These are phyloP conservation scores for Parasteatoda tepidariorum DNA, from an alignment of 1,140 invertebrate genomes.

Conservation along the genomic window DNA sequence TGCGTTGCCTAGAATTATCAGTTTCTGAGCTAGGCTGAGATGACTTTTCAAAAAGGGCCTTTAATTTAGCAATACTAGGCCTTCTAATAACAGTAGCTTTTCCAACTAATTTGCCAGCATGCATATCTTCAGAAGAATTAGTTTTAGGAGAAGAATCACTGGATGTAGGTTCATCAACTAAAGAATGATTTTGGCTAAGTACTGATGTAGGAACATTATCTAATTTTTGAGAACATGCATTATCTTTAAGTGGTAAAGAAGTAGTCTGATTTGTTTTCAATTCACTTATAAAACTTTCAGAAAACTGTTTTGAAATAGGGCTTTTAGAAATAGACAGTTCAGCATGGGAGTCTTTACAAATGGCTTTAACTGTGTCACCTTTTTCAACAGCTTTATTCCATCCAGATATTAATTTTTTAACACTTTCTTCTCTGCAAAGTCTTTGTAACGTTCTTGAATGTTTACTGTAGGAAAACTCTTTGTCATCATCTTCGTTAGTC, in stretches of 20 bases:
- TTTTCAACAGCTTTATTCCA: constrained; percentile 58
- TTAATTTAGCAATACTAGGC: constrained; percentile 71
- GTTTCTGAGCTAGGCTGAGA: constrained; percentile 9
- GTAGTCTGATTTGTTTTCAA: neutral
- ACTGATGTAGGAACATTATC: neutral
- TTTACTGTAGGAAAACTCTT: constrained; percentile 12
- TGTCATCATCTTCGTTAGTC: constrained; percentile 8
- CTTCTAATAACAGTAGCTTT: constrained; percentile 67
- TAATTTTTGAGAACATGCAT: neutral
- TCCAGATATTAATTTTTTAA: constrained; percentile 60
- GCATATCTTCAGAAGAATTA: constrained; percentile 33
- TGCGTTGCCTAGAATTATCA: constrained; percentile 8
- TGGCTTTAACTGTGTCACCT: neutral
- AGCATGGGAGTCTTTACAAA: constrained; percentile 1
- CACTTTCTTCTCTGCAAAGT: constrained; percentile 60
- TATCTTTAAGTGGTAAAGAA: neutral
- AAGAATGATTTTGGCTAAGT: neutral
- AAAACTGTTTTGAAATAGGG: constrained; percentile 5
- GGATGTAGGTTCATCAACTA: neutral
- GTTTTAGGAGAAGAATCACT: constrained; percentile 10
- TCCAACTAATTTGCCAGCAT: constrained; percentile 63
- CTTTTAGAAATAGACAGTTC: constrained; percentile 10
- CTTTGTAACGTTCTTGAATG: constrained; percentile 52
- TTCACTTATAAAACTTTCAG: constrained; percentile 1
- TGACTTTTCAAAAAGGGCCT: constrained; percentile 70